A percentile compares a stretch with the other conserved stretches of the same genome.
These are phyloP conservation scores for Prenolepis imparis DNA, from an alignment of 2,888 invertebrate species.

Conservation along the genomic window DNA sequence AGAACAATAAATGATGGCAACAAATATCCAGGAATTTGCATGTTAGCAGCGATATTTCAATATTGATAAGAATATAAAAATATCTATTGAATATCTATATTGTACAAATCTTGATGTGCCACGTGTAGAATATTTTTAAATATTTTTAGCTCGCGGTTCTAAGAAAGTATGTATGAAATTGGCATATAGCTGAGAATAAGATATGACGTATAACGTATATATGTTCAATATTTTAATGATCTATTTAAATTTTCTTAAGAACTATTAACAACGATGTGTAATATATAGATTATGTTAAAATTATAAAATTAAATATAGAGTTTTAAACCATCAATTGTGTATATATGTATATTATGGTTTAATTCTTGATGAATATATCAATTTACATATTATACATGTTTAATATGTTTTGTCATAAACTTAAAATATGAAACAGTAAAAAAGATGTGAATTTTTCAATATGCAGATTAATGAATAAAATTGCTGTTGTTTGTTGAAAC, in stretches of 20 bases:
- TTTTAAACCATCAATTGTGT: background rate
- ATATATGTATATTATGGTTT: background rate
- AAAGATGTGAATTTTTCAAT: slow-evolving; percentile 11
- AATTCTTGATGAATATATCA: background rate
- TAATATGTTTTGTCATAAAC: background rate
- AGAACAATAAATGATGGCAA: background rate
- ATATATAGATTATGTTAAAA: slow-evolving; percentile 26
- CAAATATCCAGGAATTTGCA: background rate
- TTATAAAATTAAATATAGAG: background rate
- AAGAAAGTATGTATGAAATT: slow-evolving; percentile 28
- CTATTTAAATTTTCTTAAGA: slow-evolving; percentile 7
- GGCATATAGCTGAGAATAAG: slow-evolving; percentile 11
- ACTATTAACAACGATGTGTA: slow-evolving; percentile 27
- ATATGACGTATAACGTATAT: slow-evolving; percentile 24
- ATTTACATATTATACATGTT: background rate
- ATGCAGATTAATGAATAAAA: slow-evolving; percentile 1
- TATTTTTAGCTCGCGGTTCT: slow-evolving; percentile 11
- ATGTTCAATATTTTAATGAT: background rate
- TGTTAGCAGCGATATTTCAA: background rate
- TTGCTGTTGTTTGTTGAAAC: background rate
- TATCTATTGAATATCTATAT: slow-evolving; percentile 17
- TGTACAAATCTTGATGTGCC: background rate
- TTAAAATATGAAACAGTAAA: background rate
- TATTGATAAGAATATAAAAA: slow-evolving; percentile 19
- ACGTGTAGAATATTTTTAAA: slow-evolving; percentile 22